phyloP scores from a whole-genome alignment of 2,797 vertebrate species.

The Mormyrus proboscirostris region DNA sequence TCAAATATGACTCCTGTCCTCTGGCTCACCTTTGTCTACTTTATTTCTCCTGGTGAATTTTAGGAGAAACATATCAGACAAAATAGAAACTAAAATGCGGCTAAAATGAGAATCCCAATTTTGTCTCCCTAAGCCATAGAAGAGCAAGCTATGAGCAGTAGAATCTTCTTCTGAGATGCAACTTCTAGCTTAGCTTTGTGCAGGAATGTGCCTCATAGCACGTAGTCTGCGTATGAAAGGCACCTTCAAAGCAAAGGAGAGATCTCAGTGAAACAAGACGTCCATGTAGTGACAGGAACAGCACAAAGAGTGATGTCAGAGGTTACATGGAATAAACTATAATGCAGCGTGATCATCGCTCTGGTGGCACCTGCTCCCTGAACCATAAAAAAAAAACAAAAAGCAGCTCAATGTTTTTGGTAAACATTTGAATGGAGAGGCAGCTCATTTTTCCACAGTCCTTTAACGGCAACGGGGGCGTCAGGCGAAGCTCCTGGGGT shows the following conservation, averaged over 20 bases:
- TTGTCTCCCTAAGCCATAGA: background rate
- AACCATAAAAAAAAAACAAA: slow-evolving; percentile 12
- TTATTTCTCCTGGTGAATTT: background rate
- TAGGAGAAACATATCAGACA: background rate
- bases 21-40: background rate
- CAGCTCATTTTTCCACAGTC: slow-evolving; percentile 14
- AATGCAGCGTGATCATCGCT: background rate
- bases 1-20: background rate
- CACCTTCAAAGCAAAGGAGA: background rate
- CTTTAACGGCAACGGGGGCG: slow-evolving; percentile 41
- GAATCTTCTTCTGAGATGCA: background rate
- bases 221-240: background rate
- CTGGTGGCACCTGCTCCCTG: background rate
- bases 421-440: slow-evolving; percentile 26
- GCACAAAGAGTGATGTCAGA: background rate
- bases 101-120: background rate
- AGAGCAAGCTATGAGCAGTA: background rate
- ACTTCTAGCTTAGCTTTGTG: background rate
- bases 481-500: slow-evolving; percentile 71
- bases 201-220: background rate
- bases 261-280: background rate
- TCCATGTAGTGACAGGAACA: background rate
- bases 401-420: slow-evolving; percentile 37
- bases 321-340: background rate
- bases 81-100: background rate